Percentiles rank a stretch among this genome's conserved stretches.
Conservation (phyloP, 2,797 vertebrate species). For the Crax fasciolata region DNA sequence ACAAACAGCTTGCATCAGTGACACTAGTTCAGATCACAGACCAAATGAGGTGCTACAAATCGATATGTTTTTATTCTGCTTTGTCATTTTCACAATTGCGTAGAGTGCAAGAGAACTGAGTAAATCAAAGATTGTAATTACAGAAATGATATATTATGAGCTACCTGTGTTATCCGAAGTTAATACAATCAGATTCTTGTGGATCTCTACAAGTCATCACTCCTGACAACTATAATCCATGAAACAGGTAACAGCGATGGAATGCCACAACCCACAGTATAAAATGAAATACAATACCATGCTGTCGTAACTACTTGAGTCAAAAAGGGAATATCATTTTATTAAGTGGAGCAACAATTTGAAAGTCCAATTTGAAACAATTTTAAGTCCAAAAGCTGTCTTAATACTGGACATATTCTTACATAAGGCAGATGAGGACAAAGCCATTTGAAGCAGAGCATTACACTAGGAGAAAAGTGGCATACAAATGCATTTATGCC, state of each 20-base stretch:
- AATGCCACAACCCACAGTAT: background rate
- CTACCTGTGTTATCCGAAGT: slow-evolving; percentile 16
- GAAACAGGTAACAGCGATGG: slow-evolving; percentile 29
- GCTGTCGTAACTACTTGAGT: background rate
- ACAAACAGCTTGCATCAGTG: background rate
- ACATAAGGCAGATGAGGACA: background rate
- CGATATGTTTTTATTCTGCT: slow-evolving; percentile 31
- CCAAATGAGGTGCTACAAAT: background rate
- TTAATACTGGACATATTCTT: background rate
- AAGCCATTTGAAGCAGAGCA: background rate
- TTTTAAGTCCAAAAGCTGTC: background rate
- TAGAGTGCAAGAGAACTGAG: background rate
- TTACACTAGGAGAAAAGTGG: background rate
- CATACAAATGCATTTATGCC: background rate
- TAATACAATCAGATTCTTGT: slow-evolving; percentile 39
- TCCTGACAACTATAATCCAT: slow-evolving; percentile 23
- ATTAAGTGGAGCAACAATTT: background rate
- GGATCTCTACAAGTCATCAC: slow-evolving; percentile 21
- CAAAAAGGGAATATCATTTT: slow-evolving; percentile 29
- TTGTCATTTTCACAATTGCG: background rate
- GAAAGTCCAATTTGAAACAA: background rate
- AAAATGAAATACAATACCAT: slow-evolving; percentile 14
- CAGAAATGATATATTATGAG: background rate
- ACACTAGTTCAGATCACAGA: slow-evolving; percentile 16
- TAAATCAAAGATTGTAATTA: slow-evolving; percentile 44